Evolutionary conservation across 2,797 vertebrate genomes (phyloP).

Genomic region (Philypnodon macrostomus): DNA sequence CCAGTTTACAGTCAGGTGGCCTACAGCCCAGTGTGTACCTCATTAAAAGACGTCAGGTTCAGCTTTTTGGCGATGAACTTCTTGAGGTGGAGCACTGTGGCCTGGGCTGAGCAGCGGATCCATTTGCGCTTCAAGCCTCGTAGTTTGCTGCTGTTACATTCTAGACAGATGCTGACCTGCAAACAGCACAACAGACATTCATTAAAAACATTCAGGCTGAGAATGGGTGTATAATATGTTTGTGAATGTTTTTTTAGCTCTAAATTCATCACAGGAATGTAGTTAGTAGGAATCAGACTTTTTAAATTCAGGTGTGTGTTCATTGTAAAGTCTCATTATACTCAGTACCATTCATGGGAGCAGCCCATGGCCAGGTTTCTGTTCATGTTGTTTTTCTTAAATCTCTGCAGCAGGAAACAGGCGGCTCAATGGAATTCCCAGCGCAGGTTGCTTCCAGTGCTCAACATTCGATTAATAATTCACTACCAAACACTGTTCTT

Average conservation of each 20-base stretch:
- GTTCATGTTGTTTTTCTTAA: slow-evolving; percentile 1
- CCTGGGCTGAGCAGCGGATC: slow-evolving; percentile 98
- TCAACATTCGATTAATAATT: slow-evolving; percentile 2
- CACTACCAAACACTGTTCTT: too few species aligned
- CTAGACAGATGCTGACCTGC: slow-evolving; percentile 98
- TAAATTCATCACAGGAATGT: too few species aligned
- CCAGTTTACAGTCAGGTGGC: slow-evolving; percentile 26
- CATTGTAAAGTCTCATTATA: background rate
- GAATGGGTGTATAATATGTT: background rate
- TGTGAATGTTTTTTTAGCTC: too few species aligned
- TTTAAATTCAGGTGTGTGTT: too few species aligned
- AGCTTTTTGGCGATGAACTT: slow-evolving; percentile 99
- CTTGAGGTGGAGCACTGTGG: slow-evolving; percentile 97
- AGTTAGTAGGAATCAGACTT: too few species aligned
- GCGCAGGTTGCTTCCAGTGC: background rate
- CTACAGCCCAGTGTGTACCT: slow-evolving; percentile 75
- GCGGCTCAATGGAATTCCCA: background rate
- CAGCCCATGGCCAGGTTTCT: too few species aligned
- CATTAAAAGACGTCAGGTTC: slow-evolving; percentile 97
- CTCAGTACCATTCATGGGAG: too few species aligned
- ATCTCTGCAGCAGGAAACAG: slow-evolving; percentile 3
- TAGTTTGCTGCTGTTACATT: slow-evolving; percentile 98
- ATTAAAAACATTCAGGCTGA: too few species aligned
- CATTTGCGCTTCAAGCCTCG: slow-evolving; percentile 95
- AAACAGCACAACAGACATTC: background rate